Conservation (phyloP, 2,888 invertebrate species). For the Anthoptus insignis region DNA sequence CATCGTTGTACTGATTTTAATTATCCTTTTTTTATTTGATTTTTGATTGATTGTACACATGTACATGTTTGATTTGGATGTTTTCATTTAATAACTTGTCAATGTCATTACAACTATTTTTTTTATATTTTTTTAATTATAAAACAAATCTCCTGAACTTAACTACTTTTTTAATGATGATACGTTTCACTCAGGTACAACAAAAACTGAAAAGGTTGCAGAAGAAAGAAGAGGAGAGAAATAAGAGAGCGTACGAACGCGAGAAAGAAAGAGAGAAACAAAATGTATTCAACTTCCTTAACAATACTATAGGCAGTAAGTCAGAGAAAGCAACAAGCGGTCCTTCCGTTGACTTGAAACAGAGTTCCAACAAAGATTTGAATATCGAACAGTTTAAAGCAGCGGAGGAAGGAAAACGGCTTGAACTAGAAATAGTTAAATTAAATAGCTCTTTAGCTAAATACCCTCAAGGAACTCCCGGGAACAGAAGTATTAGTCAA, state of each 20-base stretch:
- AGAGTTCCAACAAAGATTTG: conserved; percentile 88
- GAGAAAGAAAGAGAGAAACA: conserved; percentile 87
- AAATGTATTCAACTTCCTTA: conserved; percentile 93
- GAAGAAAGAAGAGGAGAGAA: conserved; percentile 88
- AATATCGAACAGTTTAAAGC: conserved; percentile 92
- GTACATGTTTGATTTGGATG: too few relatives aligned
- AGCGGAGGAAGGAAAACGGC: conserved; percentile 89
- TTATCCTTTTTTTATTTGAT: too few relatives aligned
- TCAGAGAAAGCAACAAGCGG: conserved; percentile 49
- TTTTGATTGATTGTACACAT: too few relatives aligned
- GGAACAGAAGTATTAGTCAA: conserved; percentile 87
- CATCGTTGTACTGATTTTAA: too few relatives aligned
- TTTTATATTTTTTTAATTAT: too few relatives aligned
- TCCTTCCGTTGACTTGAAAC: conserved; percentile 69
- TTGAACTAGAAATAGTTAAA: conserved; percentile 89
- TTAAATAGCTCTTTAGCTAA: conserved; percentile 89
- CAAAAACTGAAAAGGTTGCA: conserved; percentile 89
- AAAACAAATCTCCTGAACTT: too few relatives aligned
- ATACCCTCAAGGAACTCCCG: conserved; percentile 87
- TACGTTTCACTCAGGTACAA: conserved; percentile 79
- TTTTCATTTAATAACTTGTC: too few relatives aligned
- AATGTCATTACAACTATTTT: too few relatives aligned
- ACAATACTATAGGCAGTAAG: conserved; percentile 86
- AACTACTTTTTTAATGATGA: too few relatives aligned
- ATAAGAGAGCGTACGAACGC: conserved; percentile 89